Evolutionary conservation across 2,888 invertebrate genomes (phyloP), one percentile per base, ranked within the genome.

Genomic region (Cheilosia urbana): DNA sequence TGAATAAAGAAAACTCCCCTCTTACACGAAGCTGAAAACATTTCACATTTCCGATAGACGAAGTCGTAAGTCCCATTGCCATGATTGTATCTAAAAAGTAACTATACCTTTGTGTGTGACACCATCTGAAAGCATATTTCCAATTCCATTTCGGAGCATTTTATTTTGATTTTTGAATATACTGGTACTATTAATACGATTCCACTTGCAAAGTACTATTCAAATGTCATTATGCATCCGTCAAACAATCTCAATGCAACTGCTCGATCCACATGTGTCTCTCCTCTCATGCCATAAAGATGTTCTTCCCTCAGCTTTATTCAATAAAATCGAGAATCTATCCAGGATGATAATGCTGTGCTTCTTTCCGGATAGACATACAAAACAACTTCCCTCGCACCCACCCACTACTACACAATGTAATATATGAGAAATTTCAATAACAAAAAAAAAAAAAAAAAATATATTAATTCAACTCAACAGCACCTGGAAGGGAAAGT

Each of bases 391-490:
- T 69, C 49, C 63, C 55, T 73, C 73, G n/a, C n/a, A 47, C 55
- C 42, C 68, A 42, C 30, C 17, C 4, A 4, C 15, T 15, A 42
- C 40, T 49, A 40, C 47, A 63, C 58, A 73, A 80, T 21, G 21
- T 62, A 40, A 60, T 63, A 60, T 68, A 40, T 62, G 45, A 49
- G 68, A 75, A 81, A 68, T 75, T 75, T 75, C 75, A 81, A 75
- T 75, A 75, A 80, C 60, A 24, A 45, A 2, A 34, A 47, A 72
- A 75, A 63, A 75, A 80, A 73, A 24, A 45, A 9, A 34, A 47
- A 72, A 57, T n/a, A 60, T 75, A 81, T 63, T 75, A 81, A 62
- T 75, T 63, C 68, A 62, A 49, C 42, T 75, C 47, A n/a, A 30
- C 15, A 53, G 63, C 80, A 81, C 62, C 80, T 75, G 62, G 17